phyloP scores from a whole-genome alignment of 2,113 vertebrate genomes.

The Etia nguti region DNA sequence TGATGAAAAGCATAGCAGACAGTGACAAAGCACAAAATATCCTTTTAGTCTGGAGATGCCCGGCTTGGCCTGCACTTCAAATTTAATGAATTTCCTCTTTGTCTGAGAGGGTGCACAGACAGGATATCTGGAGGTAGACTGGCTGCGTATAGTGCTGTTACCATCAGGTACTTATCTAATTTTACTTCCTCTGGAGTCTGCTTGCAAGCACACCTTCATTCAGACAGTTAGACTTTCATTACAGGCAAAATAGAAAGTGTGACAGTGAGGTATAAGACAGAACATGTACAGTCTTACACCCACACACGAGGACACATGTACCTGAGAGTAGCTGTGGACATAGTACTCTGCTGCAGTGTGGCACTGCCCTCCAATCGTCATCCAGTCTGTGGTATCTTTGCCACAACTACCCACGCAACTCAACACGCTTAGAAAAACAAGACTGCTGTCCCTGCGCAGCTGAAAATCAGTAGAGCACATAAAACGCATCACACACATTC shows the following conservation, averaged over 20 bases:
- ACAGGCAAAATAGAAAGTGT: background rate
- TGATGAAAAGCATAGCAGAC: slow-evolving; percentile 14
- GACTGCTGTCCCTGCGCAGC: background rate
- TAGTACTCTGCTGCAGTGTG: slow-evolving; percentile 47
- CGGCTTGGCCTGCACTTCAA: slow-evolving; percentile 18
- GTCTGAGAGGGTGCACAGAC: background rate
- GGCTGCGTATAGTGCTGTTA: background rate
- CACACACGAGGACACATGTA: slow-evolving; percentile 22
- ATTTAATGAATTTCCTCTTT: slow-evolving; percentile 20
- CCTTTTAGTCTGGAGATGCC: background rate
- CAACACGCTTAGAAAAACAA: slow-evolving; percentile 5
- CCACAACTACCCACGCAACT: slow-evolving; percentile 10
- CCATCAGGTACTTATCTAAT: background rate
- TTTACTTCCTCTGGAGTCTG: background rate
- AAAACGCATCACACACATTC: background rate
- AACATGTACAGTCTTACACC: background rate
- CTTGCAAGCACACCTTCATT: background rate
- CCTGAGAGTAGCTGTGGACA: slow-evolving; percentile 34
- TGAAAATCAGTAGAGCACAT: background rate
- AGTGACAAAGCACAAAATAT: slow-evolving; percentile 47
- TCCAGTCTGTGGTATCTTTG: slow-evolving; percentile 6
- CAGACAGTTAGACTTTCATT: background rate
- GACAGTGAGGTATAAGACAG: background rate
- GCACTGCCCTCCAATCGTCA: slow-evolving; percentile 47
- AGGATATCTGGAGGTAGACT: background rate